Evolutionary conservation across 2,797 vertebrate species (phyloP).

Genomic region (Pipistrellus nathusii): DNA sequence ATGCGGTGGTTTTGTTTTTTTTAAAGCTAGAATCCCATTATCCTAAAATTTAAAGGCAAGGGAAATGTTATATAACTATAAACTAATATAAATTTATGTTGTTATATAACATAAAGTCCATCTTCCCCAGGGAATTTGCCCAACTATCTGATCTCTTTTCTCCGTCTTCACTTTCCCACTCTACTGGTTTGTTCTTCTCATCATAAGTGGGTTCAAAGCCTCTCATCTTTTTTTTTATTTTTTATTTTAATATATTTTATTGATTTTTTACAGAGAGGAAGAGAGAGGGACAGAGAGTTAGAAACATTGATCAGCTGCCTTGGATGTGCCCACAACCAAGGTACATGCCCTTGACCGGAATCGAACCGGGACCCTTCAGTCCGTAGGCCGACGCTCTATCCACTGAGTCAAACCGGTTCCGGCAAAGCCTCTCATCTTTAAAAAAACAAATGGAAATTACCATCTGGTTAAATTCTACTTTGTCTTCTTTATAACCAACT

Average conservation of each 20-base stretch:
- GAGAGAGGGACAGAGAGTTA: too few species aligned
- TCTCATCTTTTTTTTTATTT: background rate
- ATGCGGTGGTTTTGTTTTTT: background rate
- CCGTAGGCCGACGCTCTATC: too few species aligned
- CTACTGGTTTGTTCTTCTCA: background rate
- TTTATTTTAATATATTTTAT: too few species aligned
- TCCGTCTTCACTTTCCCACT: background rate
- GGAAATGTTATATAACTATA: background rate
- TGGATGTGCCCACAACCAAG: too few species aligned
- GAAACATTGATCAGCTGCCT: too few species aligned
- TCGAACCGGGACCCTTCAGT: too few species aligned
- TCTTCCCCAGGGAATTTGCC: background rate
- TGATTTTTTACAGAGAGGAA: too few species aligned
- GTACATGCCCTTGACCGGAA: too few species aligned
- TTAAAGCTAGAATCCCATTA: slow-evolving; percentile 6
- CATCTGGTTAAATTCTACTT: background rate
- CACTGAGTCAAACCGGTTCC: too few species aligned
- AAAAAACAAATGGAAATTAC: background rate
- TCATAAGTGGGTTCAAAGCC: background rate
- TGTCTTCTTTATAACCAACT: background rate
- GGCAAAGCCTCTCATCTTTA: background rate
- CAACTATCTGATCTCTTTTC: background rate
- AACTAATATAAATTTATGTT: background rate
- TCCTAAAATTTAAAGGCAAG: slow-evolving; percentile 22
- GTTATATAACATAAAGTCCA: background rate